Conservation (phyloP, 2,113 vertebrate genomes). For the Pelvicachromis taeniatus region DNA sequence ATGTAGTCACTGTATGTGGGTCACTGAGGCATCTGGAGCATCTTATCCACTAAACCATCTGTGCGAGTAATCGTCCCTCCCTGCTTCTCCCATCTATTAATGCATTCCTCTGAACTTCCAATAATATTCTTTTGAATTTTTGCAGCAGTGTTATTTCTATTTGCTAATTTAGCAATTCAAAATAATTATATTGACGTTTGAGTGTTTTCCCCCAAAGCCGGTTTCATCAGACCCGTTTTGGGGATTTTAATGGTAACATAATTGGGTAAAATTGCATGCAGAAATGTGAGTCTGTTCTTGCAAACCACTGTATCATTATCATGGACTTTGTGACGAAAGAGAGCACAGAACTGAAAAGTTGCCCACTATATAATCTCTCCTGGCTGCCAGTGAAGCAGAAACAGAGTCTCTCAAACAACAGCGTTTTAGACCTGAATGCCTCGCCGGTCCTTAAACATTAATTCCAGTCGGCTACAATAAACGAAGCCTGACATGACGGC, state of each 20-base stretch:
- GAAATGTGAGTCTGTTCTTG: slow-evolving; percentile 1
- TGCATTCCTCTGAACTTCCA: not conserved
- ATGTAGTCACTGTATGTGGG: not conserved
- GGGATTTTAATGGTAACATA: slow-evolving; percentile 9
- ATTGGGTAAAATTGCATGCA: slow-evolving; percentile 21
- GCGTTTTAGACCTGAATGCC: not conserved
- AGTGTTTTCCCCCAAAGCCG: not conserved
- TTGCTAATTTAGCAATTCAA: slow-evolving; percentile 17
- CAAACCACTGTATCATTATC: slow-evolving; percentile 1
- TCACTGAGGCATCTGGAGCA: slow-evolving; percentile 38
- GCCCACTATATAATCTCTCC: not conserved
- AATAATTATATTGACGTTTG: not conserved
- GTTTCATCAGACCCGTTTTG: not conserved
- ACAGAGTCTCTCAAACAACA: not conserved
- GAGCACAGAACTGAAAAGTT: not conserved
- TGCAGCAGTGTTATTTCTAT: not conserved
- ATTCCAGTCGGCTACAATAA: slow-evolving; percentile 24
- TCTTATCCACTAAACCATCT: slow-evolving; percentile 32
- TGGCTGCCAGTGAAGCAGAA: not conserved
- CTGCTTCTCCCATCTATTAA: slow-evolving; percentile 8
- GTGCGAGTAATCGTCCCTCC: not conserved
- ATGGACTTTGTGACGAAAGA: not conserved
- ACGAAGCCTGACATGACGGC: slow-evolving; percentile 4
- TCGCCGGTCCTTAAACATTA: slow-evolving; percentile 19
- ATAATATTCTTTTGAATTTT: not conserved